Evolutionary conservation across 2,797 vertebrate species (phyloP), one percentile per base, ranked within the genome.

Genomic region (Cyclopterus lumpus): DNA sequence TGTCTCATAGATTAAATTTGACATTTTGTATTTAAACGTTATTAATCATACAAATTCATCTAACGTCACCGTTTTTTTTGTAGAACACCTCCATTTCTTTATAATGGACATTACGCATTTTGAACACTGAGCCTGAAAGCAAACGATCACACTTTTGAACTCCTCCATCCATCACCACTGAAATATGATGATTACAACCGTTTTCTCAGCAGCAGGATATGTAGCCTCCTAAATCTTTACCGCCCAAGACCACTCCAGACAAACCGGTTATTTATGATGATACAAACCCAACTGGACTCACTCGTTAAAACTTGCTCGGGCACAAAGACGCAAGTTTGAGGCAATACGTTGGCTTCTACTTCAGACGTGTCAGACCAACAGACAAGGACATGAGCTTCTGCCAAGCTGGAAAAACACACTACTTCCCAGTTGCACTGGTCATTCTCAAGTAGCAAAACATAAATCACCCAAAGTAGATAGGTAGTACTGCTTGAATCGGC

Each of bases 401-500:
- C 93, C 91, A 93, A 85, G 53, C 73, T 49, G 82, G 87, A 93
- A 92, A 93, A 93, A 89, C 89, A 89, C 71, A 75, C 77, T 51
- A 26, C 80, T 90, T 94, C 90, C 92, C 87, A 88, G 88, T 86
- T 76, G 79, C 77, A 75, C 89, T 89, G 93, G 93, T 92, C 88
- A 91, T 87, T 93, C 89, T 89, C 78, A 86, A 85, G 86, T 81
- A 86, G 82, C 88, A 84, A 85, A 84, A 73, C 85, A 93, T 95
- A 91, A 92, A 94, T 94, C 93, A 92, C 70, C 75, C 69, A 73
- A 82, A 91, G 88, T 90, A 81, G 88, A 92, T 86, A 73, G 85
- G 83, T 86, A 88, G 90, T 78, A 80, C 60, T 88, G 87, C 78
- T 86, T 60, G 83, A 93, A 91, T 93, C 88, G 86, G 72, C 82